Base-by-base conservation (phyloP, 1,140 invertebrate genomes). In the Trichonephila clavata region DNA sequence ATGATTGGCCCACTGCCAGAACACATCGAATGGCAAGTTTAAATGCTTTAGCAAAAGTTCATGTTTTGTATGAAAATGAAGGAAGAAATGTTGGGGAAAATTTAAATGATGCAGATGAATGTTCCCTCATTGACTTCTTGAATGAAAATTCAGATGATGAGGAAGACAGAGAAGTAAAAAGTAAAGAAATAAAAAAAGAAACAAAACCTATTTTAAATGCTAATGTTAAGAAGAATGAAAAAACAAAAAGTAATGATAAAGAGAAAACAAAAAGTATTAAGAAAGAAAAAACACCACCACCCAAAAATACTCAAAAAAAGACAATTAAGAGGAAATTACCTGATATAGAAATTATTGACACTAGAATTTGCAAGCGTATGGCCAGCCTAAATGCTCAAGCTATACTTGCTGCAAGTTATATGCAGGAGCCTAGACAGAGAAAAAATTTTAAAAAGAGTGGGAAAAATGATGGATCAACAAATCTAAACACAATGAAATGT, bases 311-410 rank as follows among this genome's bases (percentile, higher is more conserved):
- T n/a, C 27, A n/a, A 80, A 89, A 59, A 86, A 94, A 94, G 63
- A 39, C 60, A 2, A 91, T 87, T 24, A 89, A 93, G n/a, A 88
- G 93, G 24, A 90, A 94, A 59, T 21, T 84, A 50, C 86, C 94
- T 43, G 92, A 94, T 91, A 90, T 94, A 39, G 95, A 94, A 94
- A 94, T 95, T 77, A 94, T 95, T 88, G 94, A 95, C 80, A 95
- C 95, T 18, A 84, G 94, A 93, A 84, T 98, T 2, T 97, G 97
- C 94, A 98, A 98, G 95, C 96, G 98, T 50, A 98, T 99, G 98
- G 98, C 98, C 16, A 98, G 98, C 95, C 96, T 99, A 32, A 99
- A 99, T 96, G 98, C 98, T 16, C 98, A 98, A 16, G 98, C 98
- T 21, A 99, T 99, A 94, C 96, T 99, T 94, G 98, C 98, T 3